Percentiles rank a stretch among this genome's conserved stretches.
phyloP scores from a whole-genome alignment of 1,140 invertebrate genomes.

The Leptinotarsa texana region DNA sequence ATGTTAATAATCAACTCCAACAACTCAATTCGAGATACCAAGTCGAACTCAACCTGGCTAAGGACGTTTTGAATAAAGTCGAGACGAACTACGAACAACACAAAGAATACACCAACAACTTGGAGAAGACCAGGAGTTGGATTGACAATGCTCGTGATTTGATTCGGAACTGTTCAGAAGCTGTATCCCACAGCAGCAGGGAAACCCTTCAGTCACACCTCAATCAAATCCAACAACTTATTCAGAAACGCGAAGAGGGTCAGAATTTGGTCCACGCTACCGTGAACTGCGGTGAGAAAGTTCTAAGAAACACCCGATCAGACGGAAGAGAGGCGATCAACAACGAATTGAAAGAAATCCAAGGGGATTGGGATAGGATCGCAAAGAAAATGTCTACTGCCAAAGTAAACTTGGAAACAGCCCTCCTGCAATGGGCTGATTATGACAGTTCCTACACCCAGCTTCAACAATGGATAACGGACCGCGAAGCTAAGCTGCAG shows the following conservation, averaged over 20 bases:
- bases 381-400: constrained; percentile 90
- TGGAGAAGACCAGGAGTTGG: constrained; percentile 82
- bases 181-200: constrained; percentile 77
- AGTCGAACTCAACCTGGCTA: constrained; percentile 85
- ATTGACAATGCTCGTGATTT: constrained; percentile 85
- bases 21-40: constrained; percentile 91
- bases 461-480: constrained; percentile 92
- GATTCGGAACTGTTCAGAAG: constrained; percentile 78
- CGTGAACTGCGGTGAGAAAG: constrained; percentile 92
- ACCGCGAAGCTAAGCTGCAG: constrained; percentile 91
- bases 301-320: constrained; percentile 81
- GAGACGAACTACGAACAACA: constrained; percentile 90
- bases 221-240: constrained; percentile 79
- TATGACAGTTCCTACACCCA: constrained; percentile 90
- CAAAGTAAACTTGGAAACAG: constrained; percentile 90
- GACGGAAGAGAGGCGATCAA: constrained; percentile 89
- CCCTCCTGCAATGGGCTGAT: constrained; percentile 92
- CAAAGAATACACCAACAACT: constrained; percentile 78
- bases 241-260: constrained; percentile 85
- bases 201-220: constrained; percentile 83
- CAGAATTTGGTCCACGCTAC: constrained; percentile 88
- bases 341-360: constrained; percentile 84
- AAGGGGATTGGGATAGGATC: constrained; percentile 90
- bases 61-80: constrained; percentile 91
- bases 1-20: constrained; percentile 87